These are phyloP conservation scores for Hymenopus coronatus DNA, from an alignment of 2,888 invertebrate genomes.

Conservation along the genomic window DNA sequence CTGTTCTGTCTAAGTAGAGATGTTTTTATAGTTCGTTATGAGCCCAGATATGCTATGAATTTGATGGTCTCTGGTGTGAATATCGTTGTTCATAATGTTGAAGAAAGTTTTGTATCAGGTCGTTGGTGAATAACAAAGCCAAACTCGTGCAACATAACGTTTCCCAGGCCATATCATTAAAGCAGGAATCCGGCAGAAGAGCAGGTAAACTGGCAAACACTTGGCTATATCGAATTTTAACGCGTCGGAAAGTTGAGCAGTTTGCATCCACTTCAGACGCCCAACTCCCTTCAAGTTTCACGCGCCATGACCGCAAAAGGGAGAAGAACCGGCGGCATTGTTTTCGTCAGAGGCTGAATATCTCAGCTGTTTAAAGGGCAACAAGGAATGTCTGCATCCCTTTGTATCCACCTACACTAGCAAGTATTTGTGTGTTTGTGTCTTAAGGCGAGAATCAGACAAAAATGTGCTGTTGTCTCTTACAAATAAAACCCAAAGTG, in stretches of 20 bases:
- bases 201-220: background rate
- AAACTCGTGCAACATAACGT: too few species aligned
- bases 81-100: too few species aligned
- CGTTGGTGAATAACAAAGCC: too few species aligned
- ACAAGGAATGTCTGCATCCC: background rate
- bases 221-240: background rate
- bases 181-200: background rate
- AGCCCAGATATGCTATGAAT: too few species aligned
- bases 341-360: background rate
- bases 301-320: background rate
- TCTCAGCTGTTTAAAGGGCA: background rate
- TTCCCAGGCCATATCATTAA: background rate
- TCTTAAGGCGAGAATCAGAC: too few species aligned
- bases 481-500: too few species aligned
- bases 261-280: background rate
- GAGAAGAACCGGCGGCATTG: background rate
- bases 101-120: background rate
- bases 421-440: too few species aligned
- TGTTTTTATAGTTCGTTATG: too few species aligned
- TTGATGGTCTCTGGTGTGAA: too few species aligned
- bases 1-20: too few species aligned
- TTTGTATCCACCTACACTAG: background rate
- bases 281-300: background rate
- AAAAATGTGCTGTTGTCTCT: too few species aligned
- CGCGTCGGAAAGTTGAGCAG: background rate